These are phyloP conservation scores for Trachelus troglodyta DNA, from an alignment of 2,888 invertebrate genomes.

Conservation along the genomic window DNA sequence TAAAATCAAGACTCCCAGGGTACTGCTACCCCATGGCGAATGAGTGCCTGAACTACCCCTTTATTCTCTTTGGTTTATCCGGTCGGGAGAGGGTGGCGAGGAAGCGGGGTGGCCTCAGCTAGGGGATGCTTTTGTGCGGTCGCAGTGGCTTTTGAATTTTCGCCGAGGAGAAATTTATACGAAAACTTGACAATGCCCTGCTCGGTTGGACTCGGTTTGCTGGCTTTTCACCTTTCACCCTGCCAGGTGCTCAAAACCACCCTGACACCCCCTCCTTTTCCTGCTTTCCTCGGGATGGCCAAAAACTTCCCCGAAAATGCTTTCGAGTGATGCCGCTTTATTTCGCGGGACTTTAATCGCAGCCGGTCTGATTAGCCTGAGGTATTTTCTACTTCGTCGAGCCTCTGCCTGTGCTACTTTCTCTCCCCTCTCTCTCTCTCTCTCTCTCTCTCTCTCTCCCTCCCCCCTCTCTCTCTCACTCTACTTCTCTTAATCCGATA, in stretches of 20 bases:
- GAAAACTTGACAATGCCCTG: slow-evolving; percentile 50
- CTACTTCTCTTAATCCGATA: not conserved
- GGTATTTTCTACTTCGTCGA: too few relatives aligned
- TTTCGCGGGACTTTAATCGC: too few relatives aligned
- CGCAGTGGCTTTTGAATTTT: slow-evolving; percentile 43
- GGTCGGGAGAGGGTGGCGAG: too few relatives aligned
- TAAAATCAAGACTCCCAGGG: too few relatives aligned
- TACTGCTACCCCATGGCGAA: too few relatives aligned
- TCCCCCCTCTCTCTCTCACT: not conserved
- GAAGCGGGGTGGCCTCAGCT: too few relatives aligned
- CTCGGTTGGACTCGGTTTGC: slow-evolving; percentile 20
- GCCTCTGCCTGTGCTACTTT: not conserved
- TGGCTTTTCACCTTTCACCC: slow-evolving; percentile 23
- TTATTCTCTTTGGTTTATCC: not conserved
- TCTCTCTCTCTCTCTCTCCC: not conserved
- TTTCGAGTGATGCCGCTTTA: too few relatives aligned
- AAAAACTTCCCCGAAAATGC: too few relatives aligned
- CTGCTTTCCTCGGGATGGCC: too few relatives aligned
- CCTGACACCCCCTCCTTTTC: too few relatives aligned
- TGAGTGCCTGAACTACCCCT: not conserved
- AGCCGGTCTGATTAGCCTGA: too few relatives aligned
- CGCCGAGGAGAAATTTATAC: slow-evolving; percentile 55
- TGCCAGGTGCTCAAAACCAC: too few relatives aligned
- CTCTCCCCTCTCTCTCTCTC: not conserved
- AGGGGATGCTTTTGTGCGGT: slow-evolving; percentile 31